Conservation (phyloP, 2,888 invertebrate genomes). For the Rhorus exstirpatorius region DNA sequence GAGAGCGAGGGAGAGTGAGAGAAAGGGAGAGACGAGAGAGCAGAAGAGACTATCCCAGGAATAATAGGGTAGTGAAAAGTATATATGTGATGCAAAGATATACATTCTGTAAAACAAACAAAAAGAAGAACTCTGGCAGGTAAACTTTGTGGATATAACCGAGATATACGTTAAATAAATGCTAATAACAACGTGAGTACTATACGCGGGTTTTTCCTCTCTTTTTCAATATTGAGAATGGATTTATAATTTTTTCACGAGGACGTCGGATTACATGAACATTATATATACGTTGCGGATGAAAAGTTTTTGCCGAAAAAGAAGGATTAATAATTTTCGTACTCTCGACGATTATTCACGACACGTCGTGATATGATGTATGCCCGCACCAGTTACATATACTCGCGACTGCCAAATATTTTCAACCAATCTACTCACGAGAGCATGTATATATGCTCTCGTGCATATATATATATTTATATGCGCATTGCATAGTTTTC, state of each 20-base stretch:
- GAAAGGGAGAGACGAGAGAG: background rate
- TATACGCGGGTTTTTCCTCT: background rate
- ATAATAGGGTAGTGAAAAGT: background rate
- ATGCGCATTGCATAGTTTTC: background rate
- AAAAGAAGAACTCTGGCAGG: background rate
- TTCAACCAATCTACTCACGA: conserved; percentile 33
- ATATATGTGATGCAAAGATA: too few species aligned
- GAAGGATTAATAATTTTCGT: conserved; percentile 59
- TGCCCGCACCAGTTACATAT: conserved; percentile 43
- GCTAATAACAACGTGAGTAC: background rate
- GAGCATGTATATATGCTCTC: background rate
- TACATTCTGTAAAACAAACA: background rate
- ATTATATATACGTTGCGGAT: conserved; percentile 41
- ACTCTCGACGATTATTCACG: conserved; percentile 56
- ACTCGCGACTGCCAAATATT: conserved; percentile 49
- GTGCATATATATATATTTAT: background rate
- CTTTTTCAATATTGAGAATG: conserved; percentile 22
- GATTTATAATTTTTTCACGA: conserved; percentile 29
- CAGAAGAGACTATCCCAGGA: background rate
- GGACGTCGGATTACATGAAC: conserved; percentile 29
- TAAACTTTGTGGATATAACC: background rate
- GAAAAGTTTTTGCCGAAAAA: conserved; percentile 40
- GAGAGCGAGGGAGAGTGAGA: conserved; percentile 2
- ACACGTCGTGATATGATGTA: conserved; percentile 53
- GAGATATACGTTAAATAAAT: background rate